These are phyloP conservation scores for Arctopsyche grandis DNA, from an alignment of 1,140 invertebrate genomes.

Conservation along the genomic window DNA sequence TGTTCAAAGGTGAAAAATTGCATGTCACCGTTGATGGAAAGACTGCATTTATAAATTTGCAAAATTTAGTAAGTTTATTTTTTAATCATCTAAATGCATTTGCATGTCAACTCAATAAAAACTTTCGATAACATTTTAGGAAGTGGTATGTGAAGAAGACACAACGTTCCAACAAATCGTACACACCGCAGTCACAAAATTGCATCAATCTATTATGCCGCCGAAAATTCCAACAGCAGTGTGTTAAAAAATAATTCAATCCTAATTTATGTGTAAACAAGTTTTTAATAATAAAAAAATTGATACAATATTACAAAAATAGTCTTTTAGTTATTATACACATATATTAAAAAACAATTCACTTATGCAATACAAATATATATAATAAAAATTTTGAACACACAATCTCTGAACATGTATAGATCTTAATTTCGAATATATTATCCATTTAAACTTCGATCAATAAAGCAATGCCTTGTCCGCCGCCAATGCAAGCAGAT, in stretches of 20 bases:
- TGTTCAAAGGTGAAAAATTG: conserved; percentile 91
- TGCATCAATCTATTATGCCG: conserved; percentile 87
- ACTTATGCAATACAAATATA: neutral
- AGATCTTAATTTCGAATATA: no score
- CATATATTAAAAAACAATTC: conserved; percentile 4
- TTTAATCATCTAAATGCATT: no score
- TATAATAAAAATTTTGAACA: neutral
- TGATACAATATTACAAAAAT: conserved; percentile 3
- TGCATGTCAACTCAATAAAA: neutral
- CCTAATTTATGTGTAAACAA: neutral
- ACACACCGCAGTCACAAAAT: conserved; percentile 84
- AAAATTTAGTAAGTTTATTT: conserved; percentile 72
- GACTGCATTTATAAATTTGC: conserved; percentile 86
- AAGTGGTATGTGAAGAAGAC: conserved; percentile 84
- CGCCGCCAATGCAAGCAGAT: conserved; percentile 97
- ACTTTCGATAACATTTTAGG: conserved; percentile 65
- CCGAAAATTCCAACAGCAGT: conserved; percentile 57
- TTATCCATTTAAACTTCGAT: conserved; percentile 70
- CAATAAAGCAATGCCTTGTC: conserved; percentile 96
- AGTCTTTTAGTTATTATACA: neutral
- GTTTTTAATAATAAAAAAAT: neutral
- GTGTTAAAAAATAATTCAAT: conserved; percentile 17
- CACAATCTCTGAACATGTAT: no score
- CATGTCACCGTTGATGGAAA: conserved; percentile 88
- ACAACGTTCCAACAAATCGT: conserved; percentile 85